phyloP scores from a whole-genome alignment of 1,140 invertebrate species.

The Campoletis sonorensis region DNA sequence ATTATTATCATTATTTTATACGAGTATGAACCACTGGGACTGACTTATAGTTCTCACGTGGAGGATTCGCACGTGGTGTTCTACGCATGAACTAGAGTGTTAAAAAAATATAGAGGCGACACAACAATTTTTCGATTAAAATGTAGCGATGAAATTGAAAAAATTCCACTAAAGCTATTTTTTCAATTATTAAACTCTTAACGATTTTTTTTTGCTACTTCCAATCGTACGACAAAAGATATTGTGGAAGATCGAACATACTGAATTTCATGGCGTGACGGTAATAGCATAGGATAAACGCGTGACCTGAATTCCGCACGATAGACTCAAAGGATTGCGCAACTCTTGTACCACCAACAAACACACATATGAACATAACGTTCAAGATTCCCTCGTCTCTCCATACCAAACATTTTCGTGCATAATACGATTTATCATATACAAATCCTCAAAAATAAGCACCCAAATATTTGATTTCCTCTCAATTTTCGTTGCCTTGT shows the following conservation, averaged over 20 bases:
- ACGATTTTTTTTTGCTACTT: constrained; percentile 27
- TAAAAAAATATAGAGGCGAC: no score
- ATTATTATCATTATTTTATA: no score
- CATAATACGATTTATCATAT: background rate
- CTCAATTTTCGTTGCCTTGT: no score
- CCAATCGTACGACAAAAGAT: constrained; percentile 7
- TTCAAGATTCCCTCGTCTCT: constrained; percentile 16
- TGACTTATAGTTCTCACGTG: no score
- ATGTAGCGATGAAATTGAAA: no score
- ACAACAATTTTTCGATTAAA: no score
- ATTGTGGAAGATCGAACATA: constrained; percentile 52
- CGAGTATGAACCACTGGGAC: no score
- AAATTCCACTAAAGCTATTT: no score
- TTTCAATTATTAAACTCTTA: no score
- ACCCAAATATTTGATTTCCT: background rate
- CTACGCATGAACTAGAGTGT: no score
- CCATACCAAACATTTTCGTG: background rate
- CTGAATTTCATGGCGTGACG: constrained; percentile 57
- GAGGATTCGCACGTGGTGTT: no score
- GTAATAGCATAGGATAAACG: constrained; percentile 62
- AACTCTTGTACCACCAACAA: constrained; percentile 49
- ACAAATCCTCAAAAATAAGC: background rate
- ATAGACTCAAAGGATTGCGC: constrained; percentile 65
- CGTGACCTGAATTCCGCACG: constrained; percentile 69
- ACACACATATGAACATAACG: constrained; percentile 7